These are phyloP conservation scores for Drosophila neutralis DNA, from an alignment of 2,888 invertebrate species.

Conservation along the genomic window DNA sequence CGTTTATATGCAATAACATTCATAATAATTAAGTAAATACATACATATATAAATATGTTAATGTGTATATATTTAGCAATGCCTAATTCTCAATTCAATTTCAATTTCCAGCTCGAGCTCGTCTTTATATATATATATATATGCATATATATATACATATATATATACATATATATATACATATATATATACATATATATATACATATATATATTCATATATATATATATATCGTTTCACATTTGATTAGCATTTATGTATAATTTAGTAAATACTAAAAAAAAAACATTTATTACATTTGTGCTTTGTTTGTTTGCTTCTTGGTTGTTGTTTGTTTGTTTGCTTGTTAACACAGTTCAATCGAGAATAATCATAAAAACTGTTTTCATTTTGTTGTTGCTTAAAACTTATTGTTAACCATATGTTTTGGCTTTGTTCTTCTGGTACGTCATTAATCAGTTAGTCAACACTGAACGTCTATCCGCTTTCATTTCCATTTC, in stretches of 20 bases:
- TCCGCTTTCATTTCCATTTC: constrained; percentile 2
- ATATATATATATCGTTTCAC: constrained; percentile 34
- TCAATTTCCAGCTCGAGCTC: constrained; percentile 17
- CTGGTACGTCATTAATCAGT: constrained; percentile 4
- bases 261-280: constrained; percentile 36
- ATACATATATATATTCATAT: constrained; percentile 1
- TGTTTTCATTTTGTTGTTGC: constrained; percentile 7
- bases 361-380: constrained; percentile 48
- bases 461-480: constrained; percentile 10
- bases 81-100: constrained; percentile 25
- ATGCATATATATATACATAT: constrained; percentile 14
- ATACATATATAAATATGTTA: constrained; percentile 72
- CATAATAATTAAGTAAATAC: constrained; percentile 71
- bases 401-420: constrained; percentile 38
- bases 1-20: constrained; percentile 77
- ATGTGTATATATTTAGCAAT: constrained; percentile 57
- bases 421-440: constrained; percentile 14
- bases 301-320: constrained; percentile 16
- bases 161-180: constrained; percentile 33
- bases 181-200: constrained; percentile 9
- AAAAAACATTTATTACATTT: constrained; percentile 48
- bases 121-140: constrained; percentile 8
- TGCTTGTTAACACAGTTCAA: constrained; percentile 65
- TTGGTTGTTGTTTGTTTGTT: constrained; percentile 8
- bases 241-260: constrained; percentile 27